Conservation (phyloP, 2,888 invertebrate species). For the Aspidiotus destructor region DNA sequence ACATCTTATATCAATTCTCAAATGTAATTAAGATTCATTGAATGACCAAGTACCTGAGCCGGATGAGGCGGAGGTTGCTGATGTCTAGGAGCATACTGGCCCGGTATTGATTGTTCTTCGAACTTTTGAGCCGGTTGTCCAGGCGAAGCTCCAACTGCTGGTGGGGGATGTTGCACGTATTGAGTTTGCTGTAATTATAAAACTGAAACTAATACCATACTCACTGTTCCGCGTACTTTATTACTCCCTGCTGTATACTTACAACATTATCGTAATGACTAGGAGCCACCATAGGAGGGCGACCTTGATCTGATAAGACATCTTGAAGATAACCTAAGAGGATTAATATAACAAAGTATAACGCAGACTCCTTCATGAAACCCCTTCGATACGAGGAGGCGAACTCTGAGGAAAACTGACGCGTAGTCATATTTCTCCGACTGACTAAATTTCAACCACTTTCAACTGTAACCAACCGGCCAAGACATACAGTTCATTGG, state of each 20-base stretch:
- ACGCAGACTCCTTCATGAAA: too few relatives aligned
- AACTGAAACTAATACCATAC: not conserved
- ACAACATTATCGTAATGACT: not conserved
- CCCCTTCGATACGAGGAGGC: too few relatives aligned
- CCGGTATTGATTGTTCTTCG: not conserved
- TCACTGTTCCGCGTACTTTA: too few relatives aligned
- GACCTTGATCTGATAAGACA: too few relatives aligned
- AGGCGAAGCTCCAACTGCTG: not conserved
- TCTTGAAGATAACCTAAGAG: too few relatives aligned
- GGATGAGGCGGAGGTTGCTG: conserved; percentile 2
- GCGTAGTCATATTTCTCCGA: too few relatives aligned
- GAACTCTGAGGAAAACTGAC: too few relatives aligned
- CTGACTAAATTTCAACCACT: too few relatives aligned
- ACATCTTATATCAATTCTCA: not conserved
- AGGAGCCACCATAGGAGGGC: not conserved
- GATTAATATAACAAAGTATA: too few relatives aligned
- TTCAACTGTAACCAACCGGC: too few relatives aligned
- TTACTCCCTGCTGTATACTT: not conserved
- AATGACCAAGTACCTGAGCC: not conserved
- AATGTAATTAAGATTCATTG: too few relatives aligned
- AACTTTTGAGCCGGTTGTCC: not conserved
- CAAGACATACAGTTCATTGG: too few relatives aligned
- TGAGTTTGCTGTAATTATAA: not conserved
- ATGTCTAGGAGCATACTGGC: not conserved
- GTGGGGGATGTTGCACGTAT: not conserved